Evolutionary conservation across 2,113 vertebrate genomes (phyloP), one percentile per base, ranked within the genome.

Genomic region (Cyphomyrus discorhynchus): DNA sequence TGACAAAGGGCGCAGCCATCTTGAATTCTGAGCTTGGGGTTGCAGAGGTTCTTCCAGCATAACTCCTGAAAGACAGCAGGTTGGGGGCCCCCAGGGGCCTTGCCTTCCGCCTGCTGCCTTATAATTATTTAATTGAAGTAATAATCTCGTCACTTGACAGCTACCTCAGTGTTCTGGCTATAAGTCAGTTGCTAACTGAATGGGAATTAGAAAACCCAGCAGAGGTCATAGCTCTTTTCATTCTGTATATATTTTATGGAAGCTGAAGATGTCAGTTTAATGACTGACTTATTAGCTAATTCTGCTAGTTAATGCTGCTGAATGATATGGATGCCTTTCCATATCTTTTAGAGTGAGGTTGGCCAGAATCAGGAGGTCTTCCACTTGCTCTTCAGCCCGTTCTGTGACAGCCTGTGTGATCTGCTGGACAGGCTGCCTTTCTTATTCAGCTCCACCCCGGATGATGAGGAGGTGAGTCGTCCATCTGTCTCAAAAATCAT

Each of bases 391-490:
- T 95, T 91, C 96, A 11, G 50, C 90, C 95, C 82, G 92, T 91
- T 88, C 93, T 95, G 35, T n/a, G 35, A 50, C n/a, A 53, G 27
- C 2, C 92, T 96, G 82, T 96, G 95, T 95, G 91, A 92, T 31
- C 90, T 96, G 49, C 93, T 96, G 56, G 95, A 94, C 0, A 92
- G 9, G 17, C 39, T 45, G 93, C 11, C 88, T 96, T 90, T 95
- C 95, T n/a, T 94, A 90, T 87, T 93, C 96, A 53, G 94, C 5
- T 58, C 31, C 93, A 21, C 93, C 15, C 92, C 94, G 6, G 95
- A 95, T 62, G 95, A 96, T 58, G 95, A 96, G 1, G 95, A 96
- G 94, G 96, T 96, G 93, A 92, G 90, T 5, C n/a, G 45, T 47
- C 56, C 47, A 13, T 24, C 39, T 49, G 27, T 15, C 27, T n/a